Conservation (phyloP, 2,113 vertebrate species). For the Perca flavescens region DNA sequence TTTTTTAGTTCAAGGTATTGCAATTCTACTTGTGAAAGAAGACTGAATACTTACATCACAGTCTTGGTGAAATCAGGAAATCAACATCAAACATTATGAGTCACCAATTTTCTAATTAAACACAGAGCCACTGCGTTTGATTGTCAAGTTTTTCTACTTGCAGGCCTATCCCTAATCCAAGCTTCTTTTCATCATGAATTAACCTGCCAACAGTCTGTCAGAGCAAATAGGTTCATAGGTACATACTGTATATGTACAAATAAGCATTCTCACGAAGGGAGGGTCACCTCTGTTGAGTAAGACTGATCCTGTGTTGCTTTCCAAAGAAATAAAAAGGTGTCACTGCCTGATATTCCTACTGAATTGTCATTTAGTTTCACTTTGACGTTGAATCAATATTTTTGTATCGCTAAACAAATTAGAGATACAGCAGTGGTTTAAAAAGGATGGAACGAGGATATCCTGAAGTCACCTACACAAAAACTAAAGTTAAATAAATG, state of each 20-base stretch:
- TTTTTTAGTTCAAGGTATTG: neutral
- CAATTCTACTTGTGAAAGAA: neutral
- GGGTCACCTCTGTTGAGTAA: conserved; percentile 10
- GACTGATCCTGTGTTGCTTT: neutral
- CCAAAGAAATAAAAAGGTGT: neutral
- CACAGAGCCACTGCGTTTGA: neutral
- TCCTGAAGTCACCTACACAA: neutral
- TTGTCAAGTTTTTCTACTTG: neutral
- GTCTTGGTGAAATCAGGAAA: neutral
- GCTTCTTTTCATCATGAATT: neutral
- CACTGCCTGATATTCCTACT: neutral
- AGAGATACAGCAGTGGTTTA: neutral
- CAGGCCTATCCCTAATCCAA: neutral
- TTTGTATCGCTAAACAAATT: neutral
- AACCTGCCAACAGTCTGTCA: neutral
- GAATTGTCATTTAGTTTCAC: neutral
- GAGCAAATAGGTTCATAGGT: neutral
- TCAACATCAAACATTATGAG: neutral
- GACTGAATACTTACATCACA: neutral
- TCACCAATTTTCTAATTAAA: neutral
- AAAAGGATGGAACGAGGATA: conserved; percentile 14
- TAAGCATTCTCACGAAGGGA: neutral
- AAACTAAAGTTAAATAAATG: neutral
- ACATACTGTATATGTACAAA: neutral
- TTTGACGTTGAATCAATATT: neutral